These are phyloP conservation scores for Lamellibrachia columna DNA, from an alignment of 2,888 invertebrate species.

Conservation along the genomic window DNA sequence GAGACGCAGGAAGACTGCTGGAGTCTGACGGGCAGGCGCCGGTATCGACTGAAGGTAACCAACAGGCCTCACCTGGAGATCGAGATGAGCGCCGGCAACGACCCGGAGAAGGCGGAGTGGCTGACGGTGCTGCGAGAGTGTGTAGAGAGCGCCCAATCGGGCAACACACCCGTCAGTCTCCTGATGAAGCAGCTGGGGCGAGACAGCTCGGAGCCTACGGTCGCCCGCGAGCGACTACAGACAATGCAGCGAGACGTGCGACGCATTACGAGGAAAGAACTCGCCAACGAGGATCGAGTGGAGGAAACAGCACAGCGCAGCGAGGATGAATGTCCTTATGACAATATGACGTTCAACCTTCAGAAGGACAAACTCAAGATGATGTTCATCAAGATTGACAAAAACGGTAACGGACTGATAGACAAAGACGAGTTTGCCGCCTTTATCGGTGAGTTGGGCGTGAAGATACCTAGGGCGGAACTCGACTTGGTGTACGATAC, in stretches of 20 bases:
- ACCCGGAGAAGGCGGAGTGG: conserved; percentile 29
- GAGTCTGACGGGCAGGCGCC: conserved; percentile 8
- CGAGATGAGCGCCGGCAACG: conserved; percentile 33
- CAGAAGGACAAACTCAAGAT: conserved; percentile 39
- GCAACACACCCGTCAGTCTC: conserved; percentile 27
- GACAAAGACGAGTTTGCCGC: conserved; percentile 38
- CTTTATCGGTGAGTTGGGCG: conserved; percentile 37
- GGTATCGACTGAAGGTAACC: conserved; percentile 36
- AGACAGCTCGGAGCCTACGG: not conserved
- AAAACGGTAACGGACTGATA: conserved; percentile 40
- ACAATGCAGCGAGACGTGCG: not conserved
- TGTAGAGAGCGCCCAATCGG: conserved; percentile 17
- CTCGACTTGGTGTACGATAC: conserved; percentile 34
- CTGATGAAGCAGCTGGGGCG: conserved; percentile 21
- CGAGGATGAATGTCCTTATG: conserved; percentile 1
- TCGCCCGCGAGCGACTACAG: not conserved
- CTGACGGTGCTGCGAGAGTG: conserved; percentile 27
- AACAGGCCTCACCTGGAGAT: conserved; percentile 37
- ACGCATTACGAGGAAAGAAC: not conserved
- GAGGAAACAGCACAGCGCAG: not conserved
- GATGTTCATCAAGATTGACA: conserved; percentile 39
- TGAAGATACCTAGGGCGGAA: conserved; percentile 36
- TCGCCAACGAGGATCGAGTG: not conserved
- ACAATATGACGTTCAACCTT: conserved; percentile 19
- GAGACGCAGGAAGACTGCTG: not conserved